These are phyloP conservation scores for Taphrorychus bicolor DNA, from an alignment of 2,888 invertebrate species.

Conservation along the genomic window DNA sequence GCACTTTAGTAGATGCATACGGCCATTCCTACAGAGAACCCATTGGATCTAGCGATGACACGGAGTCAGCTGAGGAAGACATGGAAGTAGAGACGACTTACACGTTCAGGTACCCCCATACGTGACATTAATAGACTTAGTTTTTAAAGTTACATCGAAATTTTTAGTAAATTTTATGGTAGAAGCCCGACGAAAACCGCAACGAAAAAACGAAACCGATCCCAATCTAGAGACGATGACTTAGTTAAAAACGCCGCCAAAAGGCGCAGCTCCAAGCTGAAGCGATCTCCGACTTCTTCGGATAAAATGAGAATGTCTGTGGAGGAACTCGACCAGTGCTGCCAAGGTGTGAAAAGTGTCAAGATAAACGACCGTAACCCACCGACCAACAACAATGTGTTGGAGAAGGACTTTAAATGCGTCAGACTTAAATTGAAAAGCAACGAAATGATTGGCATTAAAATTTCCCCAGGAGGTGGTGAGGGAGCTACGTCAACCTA, in stretches of 20 bases:
- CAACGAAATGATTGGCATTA: conserved; percentile 49
- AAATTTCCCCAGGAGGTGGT: conserved; percentile 46
- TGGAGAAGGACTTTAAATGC: conserved; percentile 54
- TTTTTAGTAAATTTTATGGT: conserved; percentile 35
- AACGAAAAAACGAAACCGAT: conserved; percentile 43
- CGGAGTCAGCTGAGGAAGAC: conserved; percentile 52
- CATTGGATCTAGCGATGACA: conserved; percentile 35
- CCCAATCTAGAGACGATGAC: conserved; percentile 42
- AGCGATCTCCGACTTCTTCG: conserved; percentile 42
- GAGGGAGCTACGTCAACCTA: conserved; percentile 52
- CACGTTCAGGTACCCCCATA: conserved; percentile 27
- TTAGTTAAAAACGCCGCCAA: not conserved
- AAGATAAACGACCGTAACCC: conserved; percentile 19
- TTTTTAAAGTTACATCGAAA: not conserved
- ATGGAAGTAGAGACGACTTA: conserved; percentile 46
- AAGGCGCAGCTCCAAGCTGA: conserved; percentile 41
- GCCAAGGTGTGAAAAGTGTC: conserved; percentile 47
- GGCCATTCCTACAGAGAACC: conserved; percentile 10
- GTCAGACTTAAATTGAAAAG: conserved; percentile 48
- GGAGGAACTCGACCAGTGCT: conserved; percentile 49
- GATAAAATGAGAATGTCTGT: conserved; percentile 41
- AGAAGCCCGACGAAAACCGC: conserved; percentile 33
- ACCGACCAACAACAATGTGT: not conserved
- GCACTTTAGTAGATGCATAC: conserved; percentile 23
- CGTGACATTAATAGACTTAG: not conserved